A percentile compares a stretch with the other conserved stretches of the same genome.
Conservation (phyloP, 1,140 invertebrate genomes). For the Ericerus pela region DNA sequence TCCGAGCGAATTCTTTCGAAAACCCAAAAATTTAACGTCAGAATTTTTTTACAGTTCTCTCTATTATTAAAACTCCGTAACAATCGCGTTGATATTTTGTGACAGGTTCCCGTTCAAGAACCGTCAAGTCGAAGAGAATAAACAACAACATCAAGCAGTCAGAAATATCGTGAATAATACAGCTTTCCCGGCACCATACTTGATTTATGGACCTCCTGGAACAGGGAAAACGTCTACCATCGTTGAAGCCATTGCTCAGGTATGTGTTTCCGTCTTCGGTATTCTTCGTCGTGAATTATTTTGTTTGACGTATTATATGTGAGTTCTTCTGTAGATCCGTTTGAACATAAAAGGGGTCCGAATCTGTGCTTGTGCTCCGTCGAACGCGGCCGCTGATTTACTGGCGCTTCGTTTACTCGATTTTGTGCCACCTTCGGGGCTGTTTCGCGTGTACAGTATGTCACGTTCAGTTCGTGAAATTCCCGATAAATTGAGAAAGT, state of each 20-base stretch:
- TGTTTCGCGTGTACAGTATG: conserved; percentile 18
- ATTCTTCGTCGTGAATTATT: background rate
- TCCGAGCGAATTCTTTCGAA: background rate
- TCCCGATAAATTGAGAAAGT: conserved; percentile 11
- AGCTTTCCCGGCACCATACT: conserved; percentile 62
- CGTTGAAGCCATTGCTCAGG: conserved; percentile 71
- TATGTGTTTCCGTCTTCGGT: conserved; percentile 27
- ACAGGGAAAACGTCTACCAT: conserved; percentile 91
- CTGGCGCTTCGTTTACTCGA: conserved; percentile 27
- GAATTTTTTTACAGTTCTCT: background rate
- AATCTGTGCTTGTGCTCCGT: conserved; percentile 38
- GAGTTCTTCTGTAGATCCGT: background rate
- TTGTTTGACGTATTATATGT: background rate
- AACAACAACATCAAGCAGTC: conserved; percentile 59
- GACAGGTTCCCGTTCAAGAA: background rate
- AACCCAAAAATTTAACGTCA: background rate
- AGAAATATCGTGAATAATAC: conserved; percentile 57
- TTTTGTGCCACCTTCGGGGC: conserved; percentile 12
- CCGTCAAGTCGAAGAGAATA: background rate
- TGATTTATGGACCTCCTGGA: conserved; percentile 86
- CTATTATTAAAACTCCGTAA: background rate
- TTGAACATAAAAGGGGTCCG: too few relatives aligned
- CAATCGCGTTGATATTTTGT: background rate
- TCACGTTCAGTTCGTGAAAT: background rate
- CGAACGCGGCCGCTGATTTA: conserved; percentile 41